phyloP scores from a whole-genome alignment of 2,113 vertebrate species.

The Alethe diademata region DNA sequence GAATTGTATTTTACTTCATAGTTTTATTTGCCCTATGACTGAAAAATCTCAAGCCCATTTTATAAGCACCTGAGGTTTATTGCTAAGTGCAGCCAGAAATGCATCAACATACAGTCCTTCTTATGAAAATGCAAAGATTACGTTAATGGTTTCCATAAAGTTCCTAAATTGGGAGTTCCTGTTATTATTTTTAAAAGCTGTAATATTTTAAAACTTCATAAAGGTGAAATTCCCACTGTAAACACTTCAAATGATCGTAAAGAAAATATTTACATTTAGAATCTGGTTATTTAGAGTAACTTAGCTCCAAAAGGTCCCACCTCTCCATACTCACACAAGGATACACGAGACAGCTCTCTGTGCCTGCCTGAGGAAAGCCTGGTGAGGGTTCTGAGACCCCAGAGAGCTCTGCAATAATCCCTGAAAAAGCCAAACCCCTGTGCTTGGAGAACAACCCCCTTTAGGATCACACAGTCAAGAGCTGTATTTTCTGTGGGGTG shows the following conservation, averaged over 20 bases:
- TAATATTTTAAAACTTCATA: not conserved
- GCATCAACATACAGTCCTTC: not conserved
- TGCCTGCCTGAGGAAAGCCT: not conserved
- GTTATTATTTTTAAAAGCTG: not conserved
- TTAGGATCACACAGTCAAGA: not conserved
- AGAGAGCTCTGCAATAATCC: not conserved
- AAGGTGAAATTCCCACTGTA: not conserved
- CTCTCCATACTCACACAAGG: not conserved
- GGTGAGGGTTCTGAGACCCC: not conserved
- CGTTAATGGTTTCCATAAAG: not conserved
- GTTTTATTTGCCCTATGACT: not conserved
- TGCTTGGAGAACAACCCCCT: not conserved
- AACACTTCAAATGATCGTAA: not conserved
- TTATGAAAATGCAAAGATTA: not conserved
- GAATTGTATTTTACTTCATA: not conserved
- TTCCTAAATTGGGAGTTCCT: not conserved
- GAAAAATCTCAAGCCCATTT: not conserved
- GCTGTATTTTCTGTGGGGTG: not conserved
- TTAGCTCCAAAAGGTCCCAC: not conserved
- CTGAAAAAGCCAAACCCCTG: not conserved
- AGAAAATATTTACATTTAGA: not conserved
- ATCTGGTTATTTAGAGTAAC: not conserved
- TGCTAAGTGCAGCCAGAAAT: not conserved
- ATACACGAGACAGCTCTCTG: accelerated
- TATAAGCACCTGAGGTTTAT: not conserved